A percentile compares a stretch with the other conserved stretches of the same genome.
These are phyloP conservation scores for Labeo calbasu DNA, from an alignment of 2,797 vertebrate genomes.

Conservation along the genomic window DNA sequence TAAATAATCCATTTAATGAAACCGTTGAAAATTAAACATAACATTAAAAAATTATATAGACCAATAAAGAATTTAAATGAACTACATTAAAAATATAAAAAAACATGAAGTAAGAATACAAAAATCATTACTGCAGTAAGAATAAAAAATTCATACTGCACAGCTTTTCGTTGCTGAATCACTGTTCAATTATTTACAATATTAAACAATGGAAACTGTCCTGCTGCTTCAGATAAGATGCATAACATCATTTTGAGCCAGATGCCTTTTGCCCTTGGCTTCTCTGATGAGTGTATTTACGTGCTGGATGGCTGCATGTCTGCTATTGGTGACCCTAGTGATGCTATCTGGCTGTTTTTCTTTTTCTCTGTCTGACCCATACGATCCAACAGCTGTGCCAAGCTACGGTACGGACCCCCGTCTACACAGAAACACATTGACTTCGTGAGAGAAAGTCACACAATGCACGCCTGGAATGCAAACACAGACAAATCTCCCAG, in stretches of 20 bases:
- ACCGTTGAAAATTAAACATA: not conserved
- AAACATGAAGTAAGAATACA: too few species aligned
- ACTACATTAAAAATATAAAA: too few species aligned
- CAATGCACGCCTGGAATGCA: slow-evolving; percentile 69
- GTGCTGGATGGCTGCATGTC: not conserved
- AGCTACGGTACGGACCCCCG: slow-evolving; percentile 45
- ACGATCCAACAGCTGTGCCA: slow-evolving; percentile 38
- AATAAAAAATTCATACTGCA: not conserved
- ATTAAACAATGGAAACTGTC: not conserved
- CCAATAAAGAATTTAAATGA: too few species aligned
- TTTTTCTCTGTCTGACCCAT: slow-evolving; percentile 57
- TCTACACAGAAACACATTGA: slow-evolving; percentile 58
- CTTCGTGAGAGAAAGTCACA: slow-evolving; percentile 74
- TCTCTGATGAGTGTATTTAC: not conserved
- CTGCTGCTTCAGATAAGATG: not conserved
- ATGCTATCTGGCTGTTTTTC: slow-evolving; percentile 66
- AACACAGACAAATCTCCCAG: slow-evolving; percentile 50
- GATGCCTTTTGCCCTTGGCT: not conserved
- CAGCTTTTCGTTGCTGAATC: not conserved
- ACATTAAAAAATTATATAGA: too few species aligned
- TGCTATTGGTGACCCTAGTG: slow-evolving; percentile 50
- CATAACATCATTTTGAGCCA: not conserved
- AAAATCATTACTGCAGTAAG: not conserved
- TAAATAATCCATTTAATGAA: too few species aligned
- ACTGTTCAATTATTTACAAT: not conserved